Evolutionary conservation across 2,797 vertebrate species (phyloP), one percentile per base, ranked within the genome.

Genomic region (Pseudochirops corinnae): DNA sequence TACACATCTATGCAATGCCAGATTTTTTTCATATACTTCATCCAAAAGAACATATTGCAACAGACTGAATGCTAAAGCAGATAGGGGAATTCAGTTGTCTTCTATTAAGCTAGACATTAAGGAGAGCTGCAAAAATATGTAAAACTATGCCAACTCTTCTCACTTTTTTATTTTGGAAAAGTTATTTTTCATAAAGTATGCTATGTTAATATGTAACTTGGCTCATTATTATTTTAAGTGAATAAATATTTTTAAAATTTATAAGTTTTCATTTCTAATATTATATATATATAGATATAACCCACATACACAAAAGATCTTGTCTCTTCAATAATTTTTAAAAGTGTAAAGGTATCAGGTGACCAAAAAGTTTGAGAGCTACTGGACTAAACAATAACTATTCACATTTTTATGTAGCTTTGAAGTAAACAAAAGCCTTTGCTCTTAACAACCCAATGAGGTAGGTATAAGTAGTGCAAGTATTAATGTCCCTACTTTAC

Each of bases 211-310:
- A 87, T 57, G 50, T 55, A 24, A 87, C 57, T 91, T 55, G 12
- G 16, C 87, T 94, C 92, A 91, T 50, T 53, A 28, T 56, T 91
- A 60, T 52, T 97, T 93, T 67, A 74, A 96, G 58, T 60, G 50
- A 96, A 87, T 56, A 67, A 95, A 94, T 92, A 53, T 74, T 93
- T 94, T 24, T 93, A 52, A 6, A 95, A 93, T 62, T 82, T 96
- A 9, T 96, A 31, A 90, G 46, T 33, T 95, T 92, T 74, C 56
- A 92, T 95, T 95, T 95, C 16, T 74, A 93, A 94, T 31, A 92
- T 5, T 21, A 50, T 50, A 52, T 29, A 52, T 29, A 55, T 87
- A n/a, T 57, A 56, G 18, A 57, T 57, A 56, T 28, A 56, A 94
- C 7, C 39, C 52, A 53, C 31, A 93, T 6, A 93, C 12, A 90